Evolutionary conservation across 2,113 vertebrate species (phyloP).

Genomic region (Taurulus bubalis): DNA sequence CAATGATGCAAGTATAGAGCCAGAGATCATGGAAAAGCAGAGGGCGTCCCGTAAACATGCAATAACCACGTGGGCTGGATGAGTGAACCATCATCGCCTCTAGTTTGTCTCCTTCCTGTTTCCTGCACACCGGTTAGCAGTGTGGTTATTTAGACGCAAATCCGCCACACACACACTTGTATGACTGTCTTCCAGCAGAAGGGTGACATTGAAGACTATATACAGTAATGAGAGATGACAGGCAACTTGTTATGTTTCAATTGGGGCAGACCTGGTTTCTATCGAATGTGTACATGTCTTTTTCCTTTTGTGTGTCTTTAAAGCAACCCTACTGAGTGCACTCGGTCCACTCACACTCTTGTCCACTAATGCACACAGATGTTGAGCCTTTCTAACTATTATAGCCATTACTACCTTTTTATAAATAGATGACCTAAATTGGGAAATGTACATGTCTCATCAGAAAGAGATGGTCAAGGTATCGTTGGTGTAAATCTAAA

Average conservation of each 20-base stretch:
- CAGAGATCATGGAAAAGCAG: conserved; percentile 24
- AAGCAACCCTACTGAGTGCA: conserved; percentile 7
- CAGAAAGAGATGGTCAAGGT: neutral
- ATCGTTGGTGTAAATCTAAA: neutral
- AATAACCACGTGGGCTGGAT: conserved; percentile 49
- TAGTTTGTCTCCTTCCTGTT: conserved; percentile 63
- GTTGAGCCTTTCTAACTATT: conserved; percentile 49
- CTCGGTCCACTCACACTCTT: conserved; percentile 11
- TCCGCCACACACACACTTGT: conserved; percentile 34
- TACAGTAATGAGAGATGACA: conserved; percentile 1
- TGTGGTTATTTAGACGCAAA: conserved; percentile 39
- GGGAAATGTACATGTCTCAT: conserved; percentile 25
- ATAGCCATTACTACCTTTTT: conserved; percentile 51
- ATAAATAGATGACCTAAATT: conserved; percentile 59
- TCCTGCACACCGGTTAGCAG: conserved; percentile 61
- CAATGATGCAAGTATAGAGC: conserved; percentile 10
- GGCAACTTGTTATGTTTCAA: conserved; percentile 5
- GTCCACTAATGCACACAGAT: conserved; percentile 24
- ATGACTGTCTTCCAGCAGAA: conserved; percentile 22
- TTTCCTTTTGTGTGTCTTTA: neutral
- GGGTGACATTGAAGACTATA: neutral
- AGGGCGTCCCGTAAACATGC: conserved; percentile 40
- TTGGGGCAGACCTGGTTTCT: conserved; percentile 8
- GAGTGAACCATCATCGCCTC: conserved; percentile 39
- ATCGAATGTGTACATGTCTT: neutral